Base-by-base conservation (phyloP, 2,888 invertebrate species). In the Hypercompe scribonia region DNA sequence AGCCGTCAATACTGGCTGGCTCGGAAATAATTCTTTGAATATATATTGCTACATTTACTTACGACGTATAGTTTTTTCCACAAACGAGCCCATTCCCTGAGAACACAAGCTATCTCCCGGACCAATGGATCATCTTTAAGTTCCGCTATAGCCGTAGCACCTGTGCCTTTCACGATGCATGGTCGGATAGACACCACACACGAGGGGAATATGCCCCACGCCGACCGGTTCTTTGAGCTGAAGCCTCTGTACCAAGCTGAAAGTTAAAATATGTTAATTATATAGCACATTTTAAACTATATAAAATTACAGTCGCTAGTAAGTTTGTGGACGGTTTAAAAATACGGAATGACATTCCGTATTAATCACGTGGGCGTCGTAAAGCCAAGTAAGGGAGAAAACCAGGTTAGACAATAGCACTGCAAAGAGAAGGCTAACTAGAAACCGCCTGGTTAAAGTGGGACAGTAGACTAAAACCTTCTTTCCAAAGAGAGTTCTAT, bases 11-110 rank as follows among this genome's bases (percentile, higher is more conserved):
- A 7, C 21, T 7, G 4, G 1, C 7, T 18, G 24, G 24, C 50
- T 50, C 8, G 24, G 24, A 50, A 24, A n/a, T 54, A 54, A n/a
- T 24, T n/a, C 8, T n/a, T n/a, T 11, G n/a, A 54, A 54, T n/a
- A 24, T 36, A 33, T 10, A 42, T 42, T 28, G 11, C 2, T n/a
- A 54, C 50, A 21, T 70, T 33, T 33, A 95, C 97, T 95, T 94
- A 99, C 99, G 96, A 99, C 98, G 96, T 98, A 99, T 66, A 99
- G 96, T 83, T 97, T 97, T 90, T 99, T 99, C 99, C 99, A 99
- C 80, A 98, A 97, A 81, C 97, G 96, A 28, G 98, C 98, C 99
- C 99, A 99, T 97, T 99, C 99, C 88, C 99, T 96, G 65, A 99
- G 95, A 0, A 99, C 99, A 80, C 98, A 97, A 0, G 98, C 98